Evolutionary conservation across 2,113 vertebrate species (phyloP).

Genomic region (Sapajus apella): DNA sequence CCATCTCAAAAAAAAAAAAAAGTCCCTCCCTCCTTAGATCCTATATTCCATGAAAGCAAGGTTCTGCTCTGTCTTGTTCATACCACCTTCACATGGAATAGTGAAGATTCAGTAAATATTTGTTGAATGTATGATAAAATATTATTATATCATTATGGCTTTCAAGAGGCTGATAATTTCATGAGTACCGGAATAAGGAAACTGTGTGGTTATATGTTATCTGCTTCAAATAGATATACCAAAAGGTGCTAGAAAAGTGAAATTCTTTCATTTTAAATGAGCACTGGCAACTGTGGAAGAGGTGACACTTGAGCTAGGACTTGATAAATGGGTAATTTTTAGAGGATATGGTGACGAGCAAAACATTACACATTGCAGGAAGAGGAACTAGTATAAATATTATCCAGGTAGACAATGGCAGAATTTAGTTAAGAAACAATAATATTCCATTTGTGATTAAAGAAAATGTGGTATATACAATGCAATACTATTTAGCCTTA

Average conservation of each 20-base stretch:
- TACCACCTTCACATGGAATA: background rate
- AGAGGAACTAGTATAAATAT: background rate
- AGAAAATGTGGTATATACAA: background rate
- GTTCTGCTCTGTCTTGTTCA: background rate
- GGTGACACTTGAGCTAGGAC: background rate
- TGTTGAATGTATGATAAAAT: conserved; percentile 1
- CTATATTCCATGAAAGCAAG: background rate
- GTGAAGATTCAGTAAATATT: background rate
- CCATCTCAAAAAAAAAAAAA: too few relatives aligned
- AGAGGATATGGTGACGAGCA: background rate
- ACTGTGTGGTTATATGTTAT: background rate
- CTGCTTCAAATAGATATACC: background rate
- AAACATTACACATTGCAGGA: background rate
- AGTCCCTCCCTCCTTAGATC: background rate
- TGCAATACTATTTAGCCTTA: background rate
- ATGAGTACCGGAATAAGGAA: background rate
- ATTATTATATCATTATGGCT: background rate
- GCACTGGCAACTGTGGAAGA: background rate
- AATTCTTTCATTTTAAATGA: background rate
- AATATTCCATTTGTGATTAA: background rate
- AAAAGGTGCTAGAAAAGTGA: background rate
- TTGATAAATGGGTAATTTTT: conserved; percentile 22
- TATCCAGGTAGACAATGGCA: background rate
- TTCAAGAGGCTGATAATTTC: background rate
- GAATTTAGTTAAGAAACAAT: background rate